Evolutionary conservation across 2,113 vertebrate species (phyloP), one percentile per base, ranked within the genome.

Genomic region (Motacilla tschutschensis): DNA sequence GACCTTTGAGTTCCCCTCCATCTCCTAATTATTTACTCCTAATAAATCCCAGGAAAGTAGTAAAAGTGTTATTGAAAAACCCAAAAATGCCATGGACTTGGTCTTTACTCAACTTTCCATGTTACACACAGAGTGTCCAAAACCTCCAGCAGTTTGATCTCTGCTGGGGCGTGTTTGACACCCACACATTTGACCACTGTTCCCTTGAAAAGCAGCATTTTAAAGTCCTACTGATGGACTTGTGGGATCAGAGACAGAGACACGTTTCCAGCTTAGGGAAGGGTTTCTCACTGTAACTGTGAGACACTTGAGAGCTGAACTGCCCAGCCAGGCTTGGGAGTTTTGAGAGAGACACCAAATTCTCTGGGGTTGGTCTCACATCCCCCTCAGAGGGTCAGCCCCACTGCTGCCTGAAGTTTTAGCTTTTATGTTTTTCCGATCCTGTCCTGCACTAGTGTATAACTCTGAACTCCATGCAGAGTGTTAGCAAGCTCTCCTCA

Each of bases 231-330:
- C 70, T 15, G 71, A 88, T 24, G 86, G 91, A 91, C 95, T 83
- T 71, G 75, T 83, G 92, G 85, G 70, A 90, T 77, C 88, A 90
- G 92, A 93, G 70, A 44, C 3, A 80, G 79, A 74, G 88, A 85
- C 62, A 78, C 87, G 72, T 66, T 65, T 50, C 59, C 74, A 83
- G 89, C 95, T 93, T 31, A 38, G 41, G 88, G 87, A 58, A 28
- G 76, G 92, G 83, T 36, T 94, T 91, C 84, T 86, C 88, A 64
- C 43, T 66, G 33, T 21, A 81, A 44, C 36, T 79, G 50, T 59
- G 83, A 93, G 38, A 55, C 64, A 78, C 78, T 66, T 28, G 25
- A 92, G 90, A 96, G 63, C 85, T 90, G 66, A 94, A 86, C 60
- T 70, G 92, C 66, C 91, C 89, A 84, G 69, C 16, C 58, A 66